Conservation (phyloP, 64 coral and sea anemone species). For the Porites australiensis region DNA sequence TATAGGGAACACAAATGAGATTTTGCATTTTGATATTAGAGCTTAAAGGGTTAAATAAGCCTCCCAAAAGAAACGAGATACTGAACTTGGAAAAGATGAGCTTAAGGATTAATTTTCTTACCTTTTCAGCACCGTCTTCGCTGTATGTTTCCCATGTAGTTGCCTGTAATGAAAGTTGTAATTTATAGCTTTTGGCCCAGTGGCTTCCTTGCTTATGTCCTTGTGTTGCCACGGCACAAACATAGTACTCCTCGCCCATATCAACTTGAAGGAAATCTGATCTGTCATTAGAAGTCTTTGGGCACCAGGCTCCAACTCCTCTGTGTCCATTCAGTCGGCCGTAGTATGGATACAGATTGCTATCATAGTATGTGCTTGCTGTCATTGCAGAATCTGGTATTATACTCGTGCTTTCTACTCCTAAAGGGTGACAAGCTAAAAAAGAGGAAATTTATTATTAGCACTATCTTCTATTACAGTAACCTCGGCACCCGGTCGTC, state of each 20-base stretch:
- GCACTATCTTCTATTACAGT: too few species aligned
- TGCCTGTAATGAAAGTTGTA: slow-evolving; percentile 31
- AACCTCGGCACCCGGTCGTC: too few species aligned
- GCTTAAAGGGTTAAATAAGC: too few species aligned
- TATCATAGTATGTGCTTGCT: background rate
- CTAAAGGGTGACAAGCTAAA: background rate
- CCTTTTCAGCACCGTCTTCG: slow-evolving; percentile 36
- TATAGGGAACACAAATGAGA: too few species aligned
- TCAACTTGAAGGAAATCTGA: slow-evolving; percentile 62
- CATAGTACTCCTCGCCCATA: slow-evolving; percentile 8
- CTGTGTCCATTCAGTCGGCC: slow-evolving; percentile 4
- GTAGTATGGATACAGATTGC: background rate
- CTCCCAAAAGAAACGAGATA: too few species aligned
- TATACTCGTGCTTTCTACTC: background rate
- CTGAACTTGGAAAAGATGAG: too few species aligned
- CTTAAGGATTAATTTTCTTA: background rate
- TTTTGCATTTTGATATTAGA: too few species aligned
- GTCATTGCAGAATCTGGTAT: slow-evolving; percentile 11
- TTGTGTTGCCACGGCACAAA: slow-evolving; percentile 66
- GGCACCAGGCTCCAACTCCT: background rate
- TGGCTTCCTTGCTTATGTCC: background rate
- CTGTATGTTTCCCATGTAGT: slow-evolving; percentile 15
- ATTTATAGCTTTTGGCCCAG: slow-evolving; percentile 18
- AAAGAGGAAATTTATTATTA: too few species aligned
- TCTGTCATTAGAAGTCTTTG: background rate